phyloP scores from a whole-genome alignment of 2,113 vertebrate species.

The Rhabdornis inornatus region DNA sequence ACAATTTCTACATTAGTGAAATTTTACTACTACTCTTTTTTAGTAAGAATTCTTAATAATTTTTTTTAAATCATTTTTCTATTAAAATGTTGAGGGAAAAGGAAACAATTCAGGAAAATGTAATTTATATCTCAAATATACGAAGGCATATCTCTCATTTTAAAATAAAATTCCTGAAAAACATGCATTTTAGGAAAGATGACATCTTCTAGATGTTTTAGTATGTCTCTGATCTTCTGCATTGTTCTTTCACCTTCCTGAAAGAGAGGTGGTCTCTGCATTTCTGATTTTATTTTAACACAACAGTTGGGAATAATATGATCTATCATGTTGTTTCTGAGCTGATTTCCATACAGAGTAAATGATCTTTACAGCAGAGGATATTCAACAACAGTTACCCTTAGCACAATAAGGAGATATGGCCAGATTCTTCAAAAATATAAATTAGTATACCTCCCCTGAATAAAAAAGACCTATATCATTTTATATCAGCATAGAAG shows the following conservation, averaged over 20 bases:
- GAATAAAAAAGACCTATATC: not conserved
- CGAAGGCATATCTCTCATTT: not conserved
- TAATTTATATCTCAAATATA: not conserved
- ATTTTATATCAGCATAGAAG: not conserved
- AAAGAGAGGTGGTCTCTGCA: not conserved
- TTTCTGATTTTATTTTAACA: constrained; percentile 1
- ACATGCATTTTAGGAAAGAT: not conserved
- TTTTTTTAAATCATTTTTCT: not conserved
- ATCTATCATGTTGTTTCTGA: not conserved
- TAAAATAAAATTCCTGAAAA: not conserved
- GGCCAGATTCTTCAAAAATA: not conserved
- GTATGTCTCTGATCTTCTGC: not conserved
- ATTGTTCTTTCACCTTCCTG: not conserved
- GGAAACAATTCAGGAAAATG: not conserved
- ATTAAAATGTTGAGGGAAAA: not conserved
- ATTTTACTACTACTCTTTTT: not conserved
- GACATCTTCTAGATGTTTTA: not conserved
- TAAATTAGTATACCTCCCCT: not conserved
- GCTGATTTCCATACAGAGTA: not conserved
- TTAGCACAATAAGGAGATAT: not conserved
- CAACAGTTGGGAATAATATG: not conserved
- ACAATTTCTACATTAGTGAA: not conserved
- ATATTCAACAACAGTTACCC: not conserved
- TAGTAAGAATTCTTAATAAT: not conserved
- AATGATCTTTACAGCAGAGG: not conserved